A percentile compares a stretch with the other conserved stretches of the same genome.
Evolutionary conservation across 2,113 vertebrate species (phyloP).

Genomic region (Oncorhynchus clarkii): DNA sequence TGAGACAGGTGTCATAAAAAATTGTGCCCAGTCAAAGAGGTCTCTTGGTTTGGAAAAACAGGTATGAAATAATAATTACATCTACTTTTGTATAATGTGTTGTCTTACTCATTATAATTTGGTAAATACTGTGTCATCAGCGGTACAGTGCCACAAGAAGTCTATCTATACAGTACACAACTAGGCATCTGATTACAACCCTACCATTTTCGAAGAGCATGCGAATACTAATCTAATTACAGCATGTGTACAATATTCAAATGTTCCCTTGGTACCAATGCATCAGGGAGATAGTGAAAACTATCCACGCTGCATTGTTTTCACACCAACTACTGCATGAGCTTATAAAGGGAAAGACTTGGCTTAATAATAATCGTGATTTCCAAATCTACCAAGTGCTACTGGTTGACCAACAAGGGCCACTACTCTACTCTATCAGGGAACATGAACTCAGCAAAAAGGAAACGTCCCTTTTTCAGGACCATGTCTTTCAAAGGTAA

Average conservation of each 20-base stretch:
- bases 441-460: not conserved
- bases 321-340: constrained; percentile 38
- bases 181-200: not conserved
- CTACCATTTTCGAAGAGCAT: constrained; percentile 40
- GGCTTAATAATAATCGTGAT: constrained; percentile 45
- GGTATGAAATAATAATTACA: not conserved
- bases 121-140: not conserved
- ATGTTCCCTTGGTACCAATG: constrained; percentile 33
- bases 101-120: not conserved
- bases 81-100: constrained; percentile 5
- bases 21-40: not conserved
- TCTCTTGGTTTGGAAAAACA: not conserved
- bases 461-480: too few relatives aligned
- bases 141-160: not conserved
- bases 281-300: constrained; percentile 56
- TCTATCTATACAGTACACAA: too few relatives aligned
- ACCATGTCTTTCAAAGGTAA: too few relatives aligned
- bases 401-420: not conserved
- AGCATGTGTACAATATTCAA: constrained; percentile 44
- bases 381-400: not conserved
- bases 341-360: constrained; percentile 35
- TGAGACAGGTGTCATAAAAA: not conserved
- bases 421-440: not conserved
- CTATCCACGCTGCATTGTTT: constrained; percentile 28
- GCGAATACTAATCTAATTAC: constrained; percentile 46